Percentiles rank a stretch among this genome's conserved stretches.
Evolutionary conservation across 2,113 vertebrate species (phyloP).

Genomic region (Leptobrachium ailaonicum): DNA sequence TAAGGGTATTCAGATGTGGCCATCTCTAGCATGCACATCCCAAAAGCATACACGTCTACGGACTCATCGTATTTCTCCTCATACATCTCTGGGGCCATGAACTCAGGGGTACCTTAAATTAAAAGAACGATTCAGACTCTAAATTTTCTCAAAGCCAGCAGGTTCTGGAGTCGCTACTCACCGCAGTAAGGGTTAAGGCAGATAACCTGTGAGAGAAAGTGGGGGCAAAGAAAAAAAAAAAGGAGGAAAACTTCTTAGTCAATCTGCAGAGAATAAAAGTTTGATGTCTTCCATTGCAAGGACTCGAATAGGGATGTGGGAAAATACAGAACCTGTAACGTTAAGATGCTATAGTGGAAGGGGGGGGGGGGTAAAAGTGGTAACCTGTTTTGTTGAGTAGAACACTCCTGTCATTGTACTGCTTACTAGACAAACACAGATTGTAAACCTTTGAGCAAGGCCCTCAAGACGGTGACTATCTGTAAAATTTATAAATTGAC

Average conservation of each 20-base stretch:
- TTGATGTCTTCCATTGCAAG: constrained; percentile 84
- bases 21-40: constrained; percentile 99
- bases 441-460: no score
- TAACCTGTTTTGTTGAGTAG: neutral
- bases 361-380: neutral
- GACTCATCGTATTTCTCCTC: constrained; percentile 99
- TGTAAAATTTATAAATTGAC: no score
- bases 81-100: constrained; percentile 99
- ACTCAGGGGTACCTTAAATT: constrained; percentile 96
- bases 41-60: constrained; percentile 98
- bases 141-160: constrained; percentile 79
- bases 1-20: constrained; percentile 98
- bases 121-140: constrained; percentile 90
- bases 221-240: constrained; percentile 66
- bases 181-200: constrained; percentile 64
- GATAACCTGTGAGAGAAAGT: constrained; percentile 59
- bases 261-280: constrained; percentile 73
- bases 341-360: neutral
- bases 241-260: constrained; percentile 81
- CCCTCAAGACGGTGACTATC: no score
- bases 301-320: constrained; percentile 61
- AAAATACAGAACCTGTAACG: neutral
- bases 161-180: constrained; percentile 75
- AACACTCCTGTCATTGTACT: neutral
- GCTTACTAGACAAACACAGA: no score